Conservation (phyloP, 2,888 invertebrate genomes). For the Lithophane ornitopus region DNA sequence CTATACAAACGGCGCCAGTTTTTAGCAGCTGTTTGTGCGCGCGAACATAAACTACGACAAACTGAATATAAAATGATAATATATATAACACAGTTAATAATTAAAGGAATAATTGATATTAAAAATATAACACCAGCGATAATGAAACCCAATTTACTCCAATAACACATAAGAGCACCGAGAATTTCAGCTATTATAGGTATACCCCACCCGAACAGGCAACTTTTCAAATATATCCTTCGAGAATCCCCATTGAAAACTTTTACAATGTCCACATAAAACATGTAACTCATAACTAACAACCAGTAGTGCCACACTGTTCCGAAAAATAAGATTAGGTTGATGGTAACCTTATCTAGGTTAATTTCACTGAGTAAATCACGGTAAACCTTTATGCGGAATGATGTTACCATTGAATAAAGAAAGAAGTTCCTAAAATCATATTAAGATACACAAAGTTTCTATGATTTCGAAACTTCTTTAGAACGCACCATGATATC, state of each 20-base stretch:
- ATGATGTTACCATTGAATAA: not conserved
- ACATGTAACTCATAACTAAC: no score
- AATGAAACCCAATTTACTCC: not conserved
- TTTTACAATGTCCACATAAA: no score
- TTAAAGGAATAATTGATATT: not conserved
- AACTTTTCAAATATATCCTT: not conserved
- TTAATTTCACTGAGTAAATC: not conserved
- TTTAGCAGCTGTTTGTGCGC: not conserved
- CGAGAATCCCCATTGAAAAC: not conserved
- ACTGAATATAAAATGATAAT: not conserved
- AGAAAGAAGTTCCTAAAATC: not conserved
- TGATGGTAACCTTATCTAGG: no score
- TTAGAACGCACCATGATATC: not conserved
- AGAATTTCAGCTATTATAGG: not conserved
- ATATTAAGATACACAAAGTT: not conserved
- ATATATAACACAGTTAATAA: not conserved
- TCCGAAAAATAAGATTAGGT: no score
- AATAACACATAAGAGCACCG: not conserved
- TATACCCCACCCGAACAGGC: not conserved
- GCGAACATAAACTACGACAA: not conserved
- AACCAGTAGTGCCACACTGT: no score
- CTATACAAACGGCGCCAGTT: not conserved
- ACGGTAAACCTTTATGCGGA: no score
- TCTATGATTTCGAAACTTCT: not conserved
- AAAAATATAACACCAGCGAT: not conserved